These are phyloP conservation scores for Enteromius trimaculatus DNA, from an alignment of 2,797 vertebrate genomes.

Conservation along the genomic window DNA sequence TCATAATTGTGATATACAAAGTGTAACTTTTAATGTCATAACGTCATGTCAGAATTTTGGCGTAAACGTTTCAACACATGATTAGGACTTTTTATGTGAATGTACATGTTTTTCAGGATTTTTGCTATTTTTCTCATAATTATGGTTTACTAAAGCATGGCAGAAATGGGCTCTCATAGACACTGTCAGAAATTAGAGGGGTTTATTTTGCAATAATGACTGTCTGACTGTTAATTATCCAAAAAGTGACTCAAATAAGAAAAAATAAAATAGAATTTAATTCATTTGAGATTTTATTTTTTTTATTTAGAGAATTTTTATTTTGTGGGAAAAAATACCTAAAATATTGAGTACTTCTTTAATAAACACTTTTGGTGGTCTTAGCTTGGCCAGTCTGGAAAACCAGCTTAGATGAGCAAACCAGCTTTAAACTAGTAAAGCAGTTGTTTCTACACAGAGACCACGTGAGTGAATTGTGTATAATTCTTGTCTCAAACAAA, in stretches of 20 bases:
- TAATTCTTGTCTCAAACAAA: neutral
- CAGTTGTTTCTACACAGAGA: neutral
- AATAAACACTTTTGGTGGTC: neutral
- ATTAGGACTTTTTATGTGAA: neutral
- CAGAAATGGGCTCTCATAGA: too few species aligned
- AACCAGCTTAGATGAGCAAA: neutral
- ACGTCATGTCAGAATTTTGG: neutral
- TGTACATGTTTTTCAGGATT: neutral
- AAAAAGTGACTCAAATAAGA: neutral
- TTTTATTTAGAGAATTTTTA: too few species aligned
- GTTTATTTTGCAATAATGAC: neutral
- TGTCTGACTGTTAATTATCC: neutral
- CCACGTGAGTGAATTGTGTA: neutral
- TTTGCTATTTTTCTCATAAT: too few species aligned
- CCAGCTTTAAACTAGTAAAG: neutral
- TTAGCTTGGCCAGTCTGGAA: neutral
- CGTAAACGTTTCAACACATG: neutral
- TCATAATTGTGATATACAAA: neutral
- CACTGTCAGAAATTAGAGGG: neutral
- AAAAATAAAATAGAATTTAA: neutral
- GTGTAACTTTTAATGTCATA: neutral
- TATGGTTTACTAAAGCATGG: neutral
- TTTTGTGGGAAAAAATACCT: neutral
- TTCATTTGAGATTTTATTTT: too few species aligned
- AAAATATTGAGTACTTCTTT: neutral